A percentile compares a stretch with the other conserved stretches of the same genome.
Conservation (phyloP, 2,113 vertebrate genomes). For the Eurystomus gularis region DNA sequence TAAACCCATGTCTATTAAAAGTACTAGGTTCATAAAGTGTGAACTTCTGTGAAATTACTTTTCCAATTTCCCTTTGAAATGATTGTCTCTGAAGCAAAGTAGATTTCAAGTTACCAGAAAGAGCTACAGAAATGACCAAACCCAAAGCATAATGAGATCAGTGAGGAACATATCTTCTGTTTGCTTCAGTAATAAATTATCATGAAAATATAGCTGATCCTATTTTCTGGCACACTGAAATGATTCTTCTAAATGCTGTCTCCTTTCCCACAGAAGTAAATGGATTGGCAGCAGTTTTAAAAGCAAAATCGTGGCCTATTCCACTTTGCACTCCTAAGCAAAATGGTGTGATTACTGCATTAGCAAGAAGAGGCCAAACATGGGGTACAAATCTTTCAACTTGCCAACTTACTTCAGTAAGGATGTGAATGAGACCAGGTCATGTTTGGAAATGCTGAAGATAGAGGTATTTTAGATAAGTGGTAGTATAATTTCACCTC, state of each 20-base stretch:
- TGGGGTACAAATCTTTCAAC: neutral
- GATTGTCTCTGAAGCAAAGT: neutral
- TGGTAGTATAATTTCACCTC: neutral
- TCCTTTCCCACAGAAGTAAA: neutral
- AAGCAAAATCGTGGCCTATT: neutral
- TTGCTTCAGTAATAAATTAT: neutral
- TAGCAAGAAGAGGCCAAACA: neutral
- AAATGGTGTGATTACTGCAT: neutral
- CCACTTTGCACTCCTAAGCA: neutral
- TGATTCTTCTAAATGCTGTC: neutral
- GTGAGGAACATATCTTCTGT: slow-evolving; percentile 1
- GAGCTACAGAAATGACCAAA: neutral
- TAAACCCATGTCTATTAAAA: slow-evolving; percentile 16
- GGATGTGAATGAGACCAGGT: neutral
- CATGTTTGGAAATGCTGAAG: neutral
- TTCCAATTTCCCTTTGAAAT: slow-evolving; percentile 28
- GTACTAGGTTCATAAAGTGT: neutral
- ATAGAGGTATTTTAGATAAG: neutral
- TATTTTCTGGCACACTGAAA: neutral
- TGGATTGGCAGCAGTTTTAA: neutral
- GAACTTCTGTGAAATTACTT: neutral
- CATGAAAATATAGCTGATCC: neutral
- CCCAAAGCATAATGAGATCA: neutral
- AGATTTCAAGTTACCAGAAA: neutral
- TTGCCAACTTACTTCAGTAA: neutral